Evolutionary conservation across 2,797 vertebrate species (phyloP), one percentile per base, ranked within the genome.

Genomic region (Enoplosus armatus): DNA sequence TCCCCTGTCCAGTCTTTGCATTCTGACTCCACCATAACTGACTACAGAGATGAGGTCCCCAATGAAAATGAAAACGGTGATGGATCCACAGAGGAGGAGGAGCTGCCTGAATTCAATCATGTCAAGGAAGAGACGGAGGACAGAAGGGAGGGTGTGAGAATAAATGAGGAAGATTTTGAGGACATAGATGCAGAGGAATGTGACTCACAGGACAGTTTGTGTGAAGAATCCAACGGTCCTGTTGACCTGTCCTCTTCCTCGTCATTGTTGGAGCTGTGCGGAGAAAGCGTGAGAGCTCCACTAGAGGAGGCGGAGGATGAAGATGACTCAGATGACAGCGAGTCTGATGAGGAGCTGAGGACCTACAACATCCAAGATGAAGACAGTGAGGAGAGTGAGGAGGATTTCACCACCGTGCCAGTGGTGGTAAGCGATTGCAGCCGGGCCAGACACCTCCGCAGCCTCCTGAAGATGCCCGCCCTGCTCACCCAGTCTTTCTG

Each of bases 331-430:
- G 97, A 98, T 22, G 98, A 99, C 90, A 99, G 97, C 0, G 98
- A 99, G 85, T 99, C 97, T 0, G 98, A 99, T 0, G 98, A 99
- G 86, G 98, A 99, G 86, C 93, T 98, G 53, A 94, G 97, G 83
- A 97, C 96, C 86, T 98, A 99, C 93, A 98, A 95, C 89, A 92
- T 98, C 88, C 97, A 98, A 91, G 98, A 98, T 90, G 98, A 98
- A 33, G 97, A 97, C 2, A 97, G 98, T 50, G 98, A 98, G 69
- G 98, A 97, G 4, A 97, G 97, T 41, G 97, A 98, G 77, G 93
- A 94, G 15, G 93, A 95, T 67, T 82, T 89, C 51, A 83, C 55
- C 18, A 16, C 90, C 0, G 96, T 98, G 75, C 98, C 98, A 1
- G 96, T 99, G 63, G 96, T 99, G 85, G 96, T 99, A 70, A 97